Evolutionary conservation across 2,888 invertebrate species (phyloP).

Genomic region (Lasioglossum marginatum): DNA sequence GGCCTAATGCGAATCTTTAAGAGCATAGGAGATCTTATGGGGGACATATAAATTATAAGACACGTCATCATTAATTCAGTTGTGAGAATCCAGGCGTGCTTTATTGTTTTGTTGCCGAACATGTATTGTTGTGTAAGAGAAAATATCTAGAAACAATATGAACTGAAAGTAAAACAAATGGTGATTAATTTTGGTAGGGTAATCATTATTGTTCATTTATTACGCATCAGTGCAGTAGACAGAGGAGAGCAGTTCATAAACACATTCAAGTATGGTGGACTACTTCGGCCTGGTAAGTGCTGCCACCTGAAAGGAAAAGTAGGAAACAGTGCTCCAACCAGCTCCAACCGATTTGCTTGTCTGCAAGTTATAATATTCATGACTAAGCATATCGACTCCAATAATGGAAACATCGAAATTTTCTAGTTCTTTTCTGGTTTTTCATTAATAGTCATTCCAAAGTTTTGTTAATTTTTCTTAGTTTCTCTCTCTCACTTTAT

Average conservation of each 20-base stretch:
- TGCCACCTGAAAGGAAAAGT: background rate
- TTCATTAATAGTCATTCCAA: background rate
- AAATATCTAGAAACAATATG: background rate
- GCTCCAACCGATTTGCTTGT: background rate
- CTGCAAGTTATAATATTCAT: background rate
- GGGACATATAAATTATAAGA: background rate
- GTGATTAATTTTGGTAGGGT: background rate
- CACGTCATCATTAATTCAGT: background rate
- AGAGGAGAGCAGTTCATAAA: background rate
- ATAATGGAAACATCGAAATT: background rate
- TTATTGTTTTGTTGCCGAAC: background rate
- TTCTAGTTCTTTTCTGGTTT: background rate
- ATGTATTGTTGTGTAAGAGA: background rate
- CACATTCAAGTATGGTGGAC: slow-evolving; percentile 12
- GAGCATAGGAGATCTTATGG: background rate
- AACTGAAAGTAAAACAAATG: background rate
- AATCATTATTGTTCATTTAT: background rate
- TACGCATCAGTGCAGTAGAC: background rate
- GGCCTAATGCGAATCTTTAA: no score
- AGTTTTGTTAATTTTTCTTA: background rate
- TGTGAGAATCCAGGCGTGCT: background rate
- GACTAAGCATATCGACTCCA: background rate
- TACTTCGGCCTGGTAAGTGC: background rate
- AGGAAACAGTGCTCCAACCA: background rate
- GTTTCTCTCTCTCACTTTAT: background rate